Conservation (phyloP, 2,797 vertebrate species). For the Gephyroberyx darwinii region DNA sequence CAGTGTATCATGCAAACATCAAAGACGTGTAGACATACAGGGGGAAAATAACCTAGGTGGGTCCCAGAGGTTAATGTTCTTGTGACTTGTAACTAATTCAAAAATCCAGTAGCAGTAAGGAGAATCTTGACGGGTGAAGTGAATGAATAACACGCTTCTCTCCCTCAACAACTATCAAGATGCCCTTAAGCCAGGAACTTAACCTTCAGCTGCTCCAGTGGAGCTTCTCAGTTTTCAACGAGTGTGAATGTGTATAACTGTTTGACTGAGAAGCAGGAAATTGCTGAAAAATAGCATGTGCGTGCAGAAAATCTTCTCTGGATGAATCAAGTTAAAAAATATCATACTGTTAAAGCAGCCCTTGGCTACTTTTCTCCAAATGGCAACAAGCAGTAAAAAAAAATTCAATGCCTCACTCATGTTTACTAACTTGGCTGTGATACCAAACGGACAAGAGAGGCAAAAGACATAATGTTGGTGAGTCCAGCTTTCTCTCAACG, state of each 20-base stretch:
- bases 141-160: conserved; percentile 2
- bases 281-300: background rate
- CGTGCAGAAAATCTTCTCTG: background rate
- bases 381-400: too few relatives aligned
- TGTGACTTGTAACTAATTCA: too few relatives aligned
- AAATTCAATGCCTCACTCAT: too few relatives aligned
- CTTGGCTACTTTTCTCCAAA: too few relatives aligned
- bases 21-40: conserved; percentile 49
- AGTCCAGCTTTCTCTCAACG: too few relatives aligned
- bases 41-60: conserved; percentile 36
- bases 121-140: conserved; percentile 23
- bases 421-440: too few relatives aligned
- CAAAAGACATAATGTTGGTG: too few relatives aligned
- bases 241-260: background rate
- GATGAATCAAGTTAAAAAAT: background rate
- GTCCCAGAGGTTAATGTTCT: conserved; percentile 4
- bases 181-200: background rate
- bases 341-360: background rate
- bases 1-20: conserved; percentile 52
- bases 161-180: background rate
- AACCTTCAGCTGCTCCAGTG: background rate
- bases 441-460: too few relatives aligned
- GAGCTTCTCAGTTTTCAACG: too few relatives aligned
- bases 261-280: conserved; percentile 7
- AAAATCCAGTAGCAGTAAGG: background rate